Conservation (phyloP, 2,888 invertebrate genomes). For the Koerneria pararmatus region DNA sequence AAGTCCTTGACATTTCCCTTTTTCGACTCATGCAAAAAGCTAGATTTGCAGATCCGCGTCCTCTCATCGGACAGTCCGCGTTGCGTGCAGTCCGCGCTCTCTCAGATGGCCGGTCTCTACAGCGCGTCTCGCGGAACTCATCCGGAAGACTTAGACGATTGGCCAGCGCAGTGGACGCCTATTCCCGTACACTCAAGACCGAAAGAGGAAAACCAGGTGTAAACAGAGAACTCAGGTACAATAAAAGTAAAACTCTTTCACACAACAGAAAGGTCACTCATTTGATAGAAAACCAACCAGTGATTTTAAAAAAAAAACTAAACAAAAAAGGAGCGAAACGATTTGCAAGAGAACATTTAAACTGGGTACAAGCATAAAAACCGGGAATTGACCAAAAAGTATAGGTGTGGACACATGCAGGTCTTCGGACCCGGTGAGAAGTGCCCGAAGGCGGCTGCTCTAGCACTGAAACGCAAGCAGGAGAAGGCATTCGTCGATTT, state of each 20-base stretch:
- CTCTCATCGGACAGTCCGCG: slow-evolving; percentile 1
- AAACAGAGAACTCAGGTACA: too few relatives aligned
- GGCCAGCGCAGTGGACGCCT: slow-evolving; percentile 19
- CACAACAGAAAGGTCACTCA: too few relatives aligned
- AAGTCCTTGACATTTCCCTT: background rate
- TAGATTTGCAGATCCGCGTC: background rate
- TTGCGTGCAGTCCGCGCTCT: slow-evolving; percentile 13
- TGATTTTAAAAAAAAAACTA: too few relatives aligned
- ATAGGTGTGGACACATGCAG: too few relatives aligned
- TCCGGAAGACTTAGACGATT: slow-evolving; percentile 1
- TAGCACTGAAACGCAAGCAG: background rate
- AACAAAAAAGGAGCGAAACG: too few relatives aligned
- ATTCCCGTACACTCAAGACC: slow-evolving; percentile 16
- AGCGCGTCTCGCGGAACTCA: slow-evolving; percentile 10
- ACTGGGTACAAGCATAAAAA: too few relatives aligned
- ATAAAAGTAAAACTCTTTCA: too few relatives aligned
- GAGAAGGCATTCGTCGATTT: slow-evolving; percentile 10
- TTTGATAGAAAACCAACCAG: too few relatives aligned
- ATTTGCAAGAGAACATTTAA: too few relatives aligned
- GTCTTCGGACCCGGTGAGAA: background rate
- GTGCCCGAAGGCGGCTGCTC: background rate
- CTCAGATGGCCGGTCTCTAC: slow-evolving; percentile 16
- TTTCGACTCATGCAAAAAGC: background rate
- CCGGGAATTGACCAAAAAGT: too few relatives aligned
- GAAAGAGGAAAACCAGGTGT: slow-evolving; percentile 18